Conservation (phyloP, 2,888 invertebrate species). For the Conus canariensis region DNA sequence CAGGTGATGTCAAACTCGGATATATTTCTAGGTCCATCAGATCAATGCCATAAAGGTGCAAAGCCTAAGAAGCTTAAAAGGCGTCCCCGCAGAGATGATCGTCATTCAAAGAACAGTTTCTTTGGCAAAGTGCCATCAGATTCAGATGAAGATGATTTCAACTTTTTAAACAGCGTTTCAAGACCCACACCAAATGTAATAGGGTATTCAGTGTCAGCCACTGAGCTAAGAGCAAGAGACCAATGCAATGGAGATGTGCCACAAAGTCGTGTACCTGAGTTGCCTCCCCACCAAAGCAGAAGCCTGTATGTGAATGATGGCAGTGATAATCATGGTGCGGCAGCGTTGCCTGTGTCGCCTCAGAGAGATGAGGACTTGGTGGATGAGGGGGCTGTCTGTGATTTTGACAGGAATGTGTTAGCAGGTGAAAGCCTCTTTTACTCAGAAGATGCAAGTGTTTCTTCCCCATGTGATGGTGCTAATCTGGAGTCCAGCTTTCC, state of each 20-base stretch:
- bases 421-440: conserved; percentile 25
- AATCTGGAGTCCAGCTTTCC: neutral
- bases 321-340: neutral
- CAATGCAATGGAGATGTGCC: conserved; percentile 28
- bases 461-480: conserved; percentile 10
- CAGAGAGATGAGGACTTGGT: conserved; percentile 45
- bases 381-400: conserved; percentile 60
- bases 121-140: neutral
- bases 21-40: neutral
- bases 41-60: conserved; percentile 2
- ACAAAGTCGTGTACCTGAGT: neutral
- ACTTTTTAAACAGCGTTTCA: neutral
- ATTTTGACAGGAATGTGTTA: conserved; percentile 50
- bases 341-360: neutral
- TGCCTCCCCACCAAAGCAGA: neutral
- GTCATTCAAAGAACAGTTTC: neutral
- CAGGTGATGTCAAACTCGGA: neutral
- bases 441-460: conserved; percentile 30
- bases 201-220: neutral
- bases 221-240: neutral
- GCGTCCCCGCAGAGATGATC: conserved; percentile 20
- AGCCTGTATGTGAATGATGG: neutral
- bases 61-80: conserved; percentile 30
- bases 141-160: neutral
- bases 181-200: neutral